These are phyloP conservation scores for Pardosa pseudoannulata DNA, from an alignment of 2,888 invertebrate species.

Conservation along the genomic window DNA sequence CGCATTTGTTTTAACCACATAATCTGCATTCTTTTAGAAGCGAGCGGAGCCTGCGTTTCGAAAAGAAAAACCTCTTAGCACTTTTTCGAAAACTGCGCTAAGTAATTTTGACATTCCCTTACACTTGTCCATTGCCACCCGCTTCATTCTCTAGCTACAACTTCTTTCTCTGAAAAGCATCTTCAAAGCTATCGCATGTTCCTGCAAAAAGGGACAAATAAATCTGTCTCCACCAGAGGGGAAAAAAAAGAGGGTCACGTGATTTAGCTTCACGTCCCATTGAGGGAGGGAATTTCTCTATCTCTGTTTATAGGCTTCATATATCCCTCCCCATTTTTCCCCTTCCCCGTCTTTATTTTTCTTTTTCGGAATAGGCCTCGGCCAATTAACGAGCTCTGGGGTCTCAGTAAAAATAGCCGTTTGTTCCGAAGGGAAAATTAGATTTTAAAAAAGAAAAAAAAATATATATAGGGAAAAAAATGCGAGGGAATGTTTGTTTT, in stretches of 20 bases:
- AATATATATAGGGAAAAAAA: too few species aligned
- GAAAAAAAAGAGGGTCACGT: background rate
- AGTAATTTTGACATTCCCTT: background rate
- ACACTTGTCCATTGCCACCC: background rate
- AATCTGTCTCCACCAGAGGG: background rate
- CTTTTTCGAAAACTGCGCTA: background rate
- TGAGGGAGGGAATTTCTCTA: background rate
- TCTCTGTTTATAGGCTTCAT: too few species aligned
- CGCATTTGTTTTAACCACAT: too few species aligned
- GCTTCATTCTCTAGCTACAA: background rate
- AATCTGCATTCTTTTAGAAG: too few species aligned
- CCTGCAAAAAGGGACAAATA: background rate
- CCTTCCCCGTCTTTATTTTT: background rate
- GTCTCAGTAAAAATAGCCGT: conserved; percentile 6
- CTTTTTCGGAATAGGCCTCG: background rate
- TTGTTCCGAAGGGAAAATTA: background rate
- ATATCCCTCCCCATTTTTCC: too few species aligned
- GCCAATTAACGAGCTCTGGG: background rate
- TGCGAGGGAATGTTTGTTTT: background rate
- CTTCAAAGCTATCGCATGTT: background rate
- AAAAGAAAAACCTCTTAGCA: too few species aligned
- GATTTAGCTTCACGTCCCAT: background rate
- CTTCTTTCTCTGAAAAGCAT: background rate
- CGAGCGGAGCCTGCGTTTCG: too few species aligned
- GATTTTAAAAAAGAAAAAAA: background rate